Evolutionary conservation across 2,113 vertebrate species (phyloP).

Genomic region (Oryzias melastigma): DNA sequence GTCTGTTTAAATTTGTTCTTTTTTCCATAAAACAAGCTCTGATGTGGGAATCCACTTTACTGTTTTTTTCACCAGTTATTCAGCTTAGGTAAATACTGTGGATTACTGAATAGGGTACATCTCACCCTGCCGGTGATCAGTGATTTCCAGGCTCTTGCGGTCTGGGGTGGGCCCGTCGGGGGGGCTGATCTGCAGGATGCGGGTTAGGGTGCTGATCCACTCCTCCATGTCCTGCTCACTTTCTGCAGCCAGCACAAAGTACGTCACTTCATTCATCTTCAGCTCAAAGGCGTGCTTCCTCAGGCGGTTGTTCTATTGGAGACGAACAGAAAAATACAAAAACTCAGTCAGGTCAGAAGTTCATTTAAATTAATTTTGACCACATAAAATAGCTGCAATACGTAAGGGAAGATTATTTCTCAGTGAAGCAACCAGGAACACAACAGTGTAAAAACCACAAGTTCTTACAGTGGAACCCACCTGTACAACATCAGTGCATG

Average conservation of each 20-base stretch:
- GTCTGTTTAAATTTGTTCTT: slow-evolving; percentile 3
- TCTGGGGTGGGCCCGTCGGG: slow-evolving; percentile 85
- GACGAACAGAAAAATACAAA: slow-evolving; percentile 9
- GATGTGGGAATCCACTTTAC: neutral
- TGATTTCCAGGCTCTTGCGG: slow-evolving; percentile 89
- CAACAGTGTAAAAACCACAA: no score
- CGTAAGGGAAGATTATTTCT: no score
- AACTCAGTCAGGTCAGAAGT: neutral
- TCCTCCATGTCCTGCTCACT: slow-evolving; percentile 98
- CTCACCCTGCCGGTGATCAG: slow-evolving; percentile 88
- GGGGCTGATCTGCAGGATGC: slow-evolving; percentile 95
- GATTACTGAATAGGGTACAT: neutral
- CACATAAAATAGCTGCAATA: no score
- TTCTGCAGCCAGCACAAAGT: slow-evolving; percentile 98
- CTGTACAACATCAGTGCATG: slow-evolving; percentile 95
- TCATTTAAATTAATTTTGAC: no score
- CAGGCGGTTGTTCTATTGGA: slow-evolving; percentile 84
- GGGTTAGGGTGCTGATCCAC: slow-evolving; percentile 93
- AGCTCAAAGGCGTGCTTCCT: slow-evolving; percentile 96
- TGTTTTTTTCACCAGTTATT: neutral
- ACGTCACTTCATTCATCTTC: slow-evolving; percentile 98
- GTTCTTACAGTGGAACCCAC: slow-evolving; percentile 68
- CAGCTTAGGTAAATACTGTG: neutral
- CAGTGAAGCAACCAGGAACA: no score
- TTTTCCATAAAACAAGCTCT: slow-evolving; percentile 21